phyloP scores from a whole-genome alignment of 2,888 invertebrate species.

The Flexamia atlantica region DNA sequence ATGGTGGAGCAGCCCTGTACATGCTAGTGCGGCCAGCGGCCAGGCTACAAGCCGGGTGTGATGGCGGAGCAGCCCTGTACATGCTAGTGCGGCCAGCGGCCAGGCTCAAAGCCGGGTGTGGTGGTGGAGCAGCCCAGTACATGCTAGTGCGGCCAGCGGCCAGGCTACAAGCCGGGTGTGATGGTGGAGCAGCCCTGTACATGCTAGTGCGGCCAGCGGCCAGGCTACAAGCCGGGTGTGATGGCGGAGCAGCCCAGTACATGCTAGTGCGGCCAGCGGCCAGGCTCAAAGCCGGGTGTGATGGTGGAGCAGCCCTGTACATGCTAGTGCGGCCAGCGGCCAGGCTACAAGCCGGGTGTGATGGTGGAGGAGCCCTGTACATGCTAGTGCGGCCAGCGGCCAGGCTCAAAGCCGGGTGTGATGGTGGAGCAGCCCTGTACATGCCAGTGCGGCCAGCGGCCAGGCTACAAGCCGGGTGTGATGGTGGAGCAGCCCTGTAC shows the following conservation, averaged over 20 bases:
- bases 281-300: background rate
- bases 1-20: no score
- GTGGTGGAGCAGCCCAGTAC: no score
- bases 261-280: background rate
- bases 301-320: background rate
- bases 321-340: background rate
- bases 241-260: background rate
- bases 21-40: background rate
- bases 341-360: background rate
- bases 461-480: background rate
- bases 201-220: background rate
- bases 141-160: no score
- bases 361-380: background rate
- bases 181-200: background rate
- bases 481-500: background rate
- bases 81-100: no score
- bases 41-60: background rate
- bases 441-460: background rate
- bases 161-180: no score
- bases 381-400: background rate
- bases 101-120: no score
- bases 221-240: background rate
- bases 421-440: background rate
- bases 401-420: background rate
- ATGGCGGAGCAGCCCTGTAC: background rate